Percentiles rank a stretch among this genome's conserved stretches.
Evolutionary conservation across 1,140 invertebrate species (phyloP).

Genomic region (Halesus radiatus): DNA sequence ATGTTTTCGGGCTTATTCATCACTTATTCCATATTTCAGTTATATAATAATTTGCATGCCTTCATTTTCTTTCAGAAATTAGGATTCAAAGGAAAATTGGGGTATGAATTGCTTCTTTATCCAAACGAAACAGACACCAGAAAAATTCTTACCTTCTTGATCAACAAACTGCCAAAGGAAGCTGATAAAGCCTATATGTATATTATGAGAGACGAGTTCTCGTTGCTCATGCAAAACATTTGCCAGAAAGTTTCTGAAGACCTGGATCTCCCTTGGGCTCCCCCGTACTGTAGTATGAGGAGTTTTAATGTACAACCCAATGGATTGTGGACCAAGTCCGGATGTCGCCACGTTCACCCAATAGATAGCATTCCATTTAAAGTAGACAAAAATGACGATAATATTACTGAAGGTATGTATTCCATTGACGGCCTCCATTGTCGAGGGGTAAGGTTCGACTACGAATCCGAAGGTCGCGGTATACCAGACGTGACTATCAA

Average conservation of each 20-base stretch:
- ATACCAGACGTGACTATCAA: no score
- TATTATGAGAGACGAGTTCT: slow-evolving; percentile 60
- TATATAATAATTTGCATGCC: not conserved
- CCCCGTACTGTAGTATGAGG: slow-evolving; percentile 61
- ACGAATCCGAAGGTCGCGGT: no score
- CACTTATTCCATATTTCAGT: not conserved
- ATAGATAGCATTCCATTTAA: slow-evolving; percentile 45
- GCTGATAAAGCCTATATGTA: slow-evolving; percentile 68
- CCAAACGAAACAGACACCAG: slow-evolving; percentile 89
- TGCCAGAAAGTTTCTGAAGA: slow-evolving; percentile 66
- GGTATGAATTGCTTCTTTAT: slow-evolving; percentile 96
- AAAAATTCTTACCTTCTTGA: slow-evolving; percentile 90
- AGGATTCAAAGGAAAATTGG: slow-evolving; percentile 92
- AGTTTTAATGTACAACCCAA: slow-evolving; percentile 22
- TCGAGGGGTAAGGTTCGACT: no score
- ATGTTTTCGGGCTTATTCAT: no score
- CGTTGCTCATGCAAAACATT: slow-evolving; percentile 63
- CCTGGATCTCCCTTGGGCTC: slow-evolving; percentile 70
- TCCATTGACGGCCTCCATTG: no score
- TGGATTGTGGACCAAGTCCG: slow-evolving; percentile 43
- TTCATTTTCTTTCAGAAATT: slow-evolving; percentile 73
- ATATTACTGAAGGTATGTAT: slow-evolving; percentile 45
- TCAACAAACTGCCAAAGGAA: slow-evolving; percentile 91
- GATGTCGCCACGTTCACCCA: slow-evolving; percentile 41
- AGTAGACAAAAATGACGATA: slow-evolving; percentile 35